Base-by-base conservation (phyloP, 2,113 vertebrate genomes). In the Megaleporinus macrocephalus region DNA sequence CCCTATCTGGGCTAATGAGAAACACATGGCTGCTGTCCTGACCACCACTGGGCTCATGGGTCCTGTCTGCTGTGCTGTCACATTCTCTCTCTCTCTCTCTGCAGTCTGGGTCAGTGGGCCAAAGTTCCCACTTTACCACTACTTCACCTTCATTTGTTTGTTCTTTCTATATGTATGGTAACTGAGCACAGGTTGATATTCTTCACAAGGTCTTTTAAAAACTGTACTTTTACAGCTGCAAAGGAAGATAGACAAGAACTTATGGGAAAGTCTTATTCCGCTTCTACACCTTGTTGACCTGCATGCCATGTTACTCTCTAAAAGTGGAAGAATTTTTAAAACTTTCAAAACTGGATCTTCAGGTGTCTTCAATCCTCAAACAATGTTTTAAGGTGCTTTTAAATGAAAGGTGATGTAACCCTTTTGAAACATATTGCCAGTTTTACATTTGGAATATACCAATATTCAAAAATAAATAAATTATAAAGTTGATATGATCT, bases 91-190 rank as follows among this genome's bases (percentile, higher is more conserved):
- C 36, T 83, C 85, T 70, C 41, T 20, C 62, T 76, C 63, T 75
- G 73, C 47, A 85, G 81, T 89, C 81, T 90, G 80, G 91, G 91
- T 92, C 90, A 92, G 87, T 91, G 76, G 91, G 88, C 89, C 89
- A 90, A 71, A 27, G 22, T 0, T 33, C 12, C 76, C 27, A 61
- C 18, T 61, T 36, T 2, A 57, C 22, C 1, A 61, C n/a, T 66
- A 16, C 63, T 41, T 12, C 18, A 44, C 36, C 66, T 24, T 11
- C 9, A 14, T 29, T 26, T 63, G 27, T 73, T 36, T 33, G 26
- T 47, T 71, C 78, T 47, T 2, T 33, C 36, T 63, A 30, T 80
- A 26, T 5, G 57, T 16, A 14, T n/a, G 11, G 30, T 36, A 33
- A 62, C 79, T 63, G 57, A 80, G 71, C 41, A 30, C 29, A 26